Evolutionary conservation across 2,797 vertebrate genomes (phyloP).

Genomic region (Acrossocheilus fasciatus): DNA sequence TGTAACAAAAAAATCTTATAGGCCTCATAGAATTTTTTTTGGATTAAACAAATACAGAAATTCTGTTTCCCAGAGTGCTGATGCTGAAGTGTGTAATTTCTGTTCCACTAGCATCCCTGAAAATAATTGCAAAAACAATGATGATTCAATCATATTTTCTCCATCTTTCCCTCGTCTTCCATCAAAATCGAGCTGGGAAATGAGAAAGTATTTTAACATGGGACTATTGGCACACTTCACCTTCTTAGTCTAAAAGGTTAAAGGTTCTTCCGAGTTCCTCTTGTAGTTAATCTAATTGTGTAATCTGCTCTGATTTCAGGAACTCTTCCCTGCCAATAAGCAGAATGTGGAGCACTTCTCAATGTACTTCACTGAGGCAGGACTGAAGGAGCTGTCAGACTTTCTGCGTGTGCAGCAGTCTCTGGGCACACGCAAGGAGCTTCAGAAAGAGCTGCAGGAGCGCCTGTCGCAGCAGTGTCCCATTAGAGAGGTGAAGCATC

Average conservation of each 20-base stretch:
- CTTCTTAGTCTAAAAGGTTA: background rate
- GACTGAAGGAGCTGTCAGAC: conserved; percentile 90
- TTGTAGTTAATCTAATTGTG: background rate
- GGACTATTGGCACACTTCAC: background rate
- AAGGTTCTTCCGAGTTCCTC: background rate
- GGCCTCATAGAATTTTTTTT: no score
- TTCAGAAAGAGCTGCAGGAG: conserved; percentile 92
- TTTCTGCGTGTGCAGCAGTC: conserved; percentile 89
- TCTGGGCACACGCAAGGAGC: conserved; percentile 90
- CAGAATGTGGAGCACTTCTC: conserved; percentile 93
- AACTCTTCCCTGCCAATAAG: conserved; percentile 90
- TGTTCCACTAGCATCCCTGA: background rate
- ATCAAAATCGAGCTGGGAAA: background rate
- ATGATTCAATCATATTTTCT: background rate
- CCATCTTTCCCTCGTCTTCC: background rate
- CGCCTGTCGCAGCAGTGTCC: conserved; percentile 89
- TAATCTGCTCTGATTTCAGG: conserved; percentile 72
- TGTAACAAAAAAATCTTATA: no score
- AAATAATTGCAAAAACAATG: background rate
- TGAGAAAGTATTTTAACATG: background rate
- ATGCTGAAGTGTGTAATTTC: background rate
- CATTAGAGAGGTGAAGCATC: conserved; percentile 84
- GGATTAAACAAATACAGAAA: no score
- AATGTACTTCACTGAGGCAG: conserved; percentile 89
- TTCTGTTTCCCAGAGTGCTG: no score